Base-by-base conservation (phyloP, 2,888 invertebrate genomes). In the Galeopsomyia nigrocyanea region DNA sequence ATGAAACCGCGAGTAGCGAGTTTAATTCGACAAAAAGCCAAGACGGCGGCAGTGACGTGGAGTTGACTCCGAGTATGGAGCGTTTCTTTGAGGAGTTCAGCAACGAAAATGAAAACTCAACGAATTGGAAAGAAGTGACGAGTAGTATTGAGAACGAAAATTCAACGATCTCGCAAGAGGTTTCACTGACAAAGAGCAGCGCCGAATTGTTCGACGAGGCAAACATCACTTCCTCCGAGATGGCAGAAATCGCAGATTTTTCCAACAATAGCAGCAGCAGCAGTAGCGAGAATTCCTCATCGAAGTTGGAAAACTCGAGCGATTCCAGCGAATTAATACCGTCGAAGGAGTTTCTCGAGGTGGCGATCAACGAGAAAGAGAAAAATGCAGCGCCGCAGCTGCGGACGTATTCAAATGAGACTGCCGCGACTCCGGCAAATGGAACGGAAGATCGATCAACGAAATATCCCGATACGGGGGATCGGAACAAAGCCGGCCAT, bases 341-440 rank as follows among this genome's bases (percentile, higher is more conserved):
- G 49, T 46, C 47, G 31, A 39, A 22, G 31, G 55, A 19, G 39
- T 13, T 31, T 31, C 7, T 22, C n/a, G 3, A 14, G 49, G 39
- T 16, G 19, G 64, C 50, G 22, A 71, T 47, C 49, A 60, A 26
- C 31, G 0, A 1, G 5, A 53, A 46, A 21, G 6, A 51, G n/a
- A 19, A 3, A 21, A 55, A 10, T 50, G 21, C 58, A 39, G 47
- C 55, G 58, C 50, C 50, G 13, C 56, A 61, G 56, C 21, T 69
- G 47, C 26, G 49, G n/a, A 39, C 55, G 58, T 65, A 74, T 72
- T 71, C 73, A 47, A 73, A 68, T 71, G 71, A 68, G 73, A 74
- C 65, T 50, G 68, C 70, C 53, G 3, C 26, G 46, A 19, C 55
- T 57, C 17, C 26, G 49, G 56, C 31, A 62, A 74, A 72, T 70